Evolutionary conservation across 1,140 invertebrate genomes (phyloP).

Genomic region (Popillia japonica): DNA sequence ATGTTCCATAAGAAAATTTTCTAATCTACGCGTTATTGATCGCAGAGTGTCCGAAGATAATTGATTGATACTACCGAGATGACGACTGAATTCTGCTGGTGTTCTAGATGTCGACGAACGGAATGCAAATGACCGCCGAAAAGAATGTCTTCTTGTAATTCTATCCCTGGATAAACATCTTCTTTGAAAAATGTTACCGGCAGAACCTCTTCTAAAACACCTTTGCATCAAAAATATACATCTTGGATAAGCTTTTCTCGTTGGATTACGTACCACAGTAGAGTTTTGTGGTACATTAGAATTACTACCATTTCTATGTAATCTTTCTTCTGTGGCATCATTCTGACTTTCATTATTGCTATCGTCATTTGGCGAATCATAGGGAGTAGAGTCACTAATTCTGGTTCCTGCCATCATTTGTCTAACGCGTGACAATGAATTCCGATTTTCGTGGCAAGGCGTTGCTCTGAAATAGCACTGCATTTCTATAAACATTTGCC

Average conservation of each 20-base stretch:
- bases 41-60: slow-evolving; percentile 38
- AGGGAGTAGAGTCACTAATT: slow-evolving; percentile 58
- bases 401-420: slow-evolving; percentile 60
- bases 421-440: slow-evolving; percentile 54
- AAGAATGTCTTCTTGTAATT: slow-evolving; percentile 30
- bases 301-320: background rate
- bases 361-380: slow-evolving; percentile 51
- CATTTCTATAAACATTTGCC: slow-evolving; percentile 71
- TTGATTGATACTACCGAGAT: background rate
- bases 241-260: slow-evolving; percentile 55
- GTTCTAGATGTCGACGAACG: background rate
- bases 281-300: background rate
- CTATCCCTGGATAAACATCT: slow-evolving; percentile 42
- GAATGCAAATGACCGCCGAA: background rate
- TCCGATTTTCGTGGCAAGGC: slow-evolving; percentile 46
- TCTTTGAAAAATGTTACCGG: slow-evolving; percentile 49
- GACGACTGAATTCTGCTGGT: background rate
- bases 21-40: slow-evolving; percentile 44
- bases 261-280: background rate
- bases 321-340: background rate
- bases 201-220: slow-evolving; percentile 46
- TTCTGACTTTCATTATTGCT: background rate
- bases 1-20: slow-evolving; percentile 46
- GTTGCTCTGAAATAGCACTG: slow-evolving; percentile 63
- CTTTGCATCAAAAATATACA: slow-evolving; percentile 50